These are phyloP conservation scores for Oreonectes daqikongensis DNA, from an alignment of 2,797 vertebrate species.

Conservation along the genomic window DNA sequence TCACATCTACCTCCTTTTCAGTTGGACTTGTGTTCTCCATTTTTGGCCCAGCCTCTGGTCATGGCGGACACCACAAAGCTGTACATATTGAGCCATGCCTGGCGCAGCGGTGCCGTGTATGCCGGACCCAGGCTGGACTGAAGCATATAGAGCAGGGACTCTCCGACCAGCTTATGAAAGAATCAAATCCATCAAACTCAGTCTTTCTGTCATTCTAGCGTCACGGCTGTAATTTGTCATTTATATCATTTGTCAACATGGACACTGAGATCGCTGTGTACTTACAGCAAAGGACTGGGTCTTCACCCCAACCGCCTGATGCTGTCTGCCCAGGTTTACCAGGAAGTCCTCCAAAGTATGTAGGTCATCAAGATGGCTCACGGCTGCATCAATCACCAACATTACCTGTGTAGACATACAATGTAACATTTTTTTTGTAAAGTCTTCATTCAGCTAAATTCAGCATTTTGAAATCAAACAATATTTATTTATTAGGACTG, in stretches of 20 bases:
- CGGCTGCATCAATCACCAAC: slow-evolving; percentile 92
- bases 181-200: slow-evolving; percentile 22
- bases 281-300: slow-evolving; percentile 90
- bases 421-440: background rate
- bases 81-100: slow-evolving; percentile 93
- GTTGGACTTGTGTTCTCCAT: slow-evolving; percentile 79
- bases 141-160: slow-evolving; percentile 93
- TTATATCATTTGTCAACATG: background rate
- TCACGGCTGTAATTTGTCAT: slow-evolving; percentile 10
- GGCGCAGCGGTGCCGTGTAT: slow-evolving; percentile 82
- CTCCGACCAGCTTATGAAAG: slow-evolving; percentile 82
- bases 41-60: slow-evolving; percentile 84
- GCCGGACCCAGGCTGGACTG: slow-evolving; percentile 87
- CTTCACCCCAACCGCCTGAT: slow-evolving; percentile 88
- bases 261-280: slow-evolving; percentile 9
- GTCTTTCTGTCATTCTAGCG: slow-evolving; percentile 1
- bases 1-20: slow-evolving; percentile 62
- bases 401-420: slow-evolving; percentile 82
- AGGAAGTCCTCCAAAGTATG: slow-evolving; percentile 89
- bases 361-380: slow-evolving; percentile 89
- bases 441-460: background rate
- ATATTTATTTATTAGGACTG: background rate
- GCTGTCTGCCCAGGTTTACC: slow-evolving; percentile 87
- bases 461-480: background rate
- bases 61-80: slow-evolving; percentile 86